phyloP scores from a whole-genome alignment of 2,113 vertebrate species.

The Parus major region DNA sequence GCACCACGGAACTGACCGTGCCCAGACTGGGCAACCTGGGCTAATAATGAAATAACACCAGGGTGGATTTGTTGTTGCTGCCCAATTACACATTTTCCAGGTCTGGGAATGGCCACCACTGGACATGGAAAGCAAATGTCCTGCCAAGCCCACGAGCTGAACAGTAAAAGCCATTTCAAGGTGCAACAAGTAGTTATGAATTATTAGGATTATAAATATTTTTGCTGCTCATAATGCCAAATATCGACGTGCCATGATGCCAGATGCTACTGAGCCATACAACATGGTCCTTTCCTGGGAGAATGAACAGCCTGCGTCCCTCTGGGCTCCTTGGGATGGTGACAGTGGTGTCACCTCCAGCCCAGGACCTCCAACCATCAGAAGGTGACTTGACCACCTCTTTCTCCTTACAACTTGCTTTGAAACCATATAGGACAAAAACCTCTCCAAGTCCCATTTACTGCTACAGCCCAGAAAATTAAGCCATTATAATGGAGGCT shows the following conservation, averaged over 20 bases:
- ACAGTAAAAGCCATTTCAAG: not conserved
- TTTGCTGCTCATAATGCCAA: not conserved
- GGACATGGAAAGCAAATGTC: not conserved
- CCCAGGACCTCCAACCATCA: not conserved
- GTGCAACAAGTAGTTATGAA: not conserved
- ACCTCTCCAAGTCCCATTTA: not conserved
- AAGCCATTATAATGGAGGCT: not conserved
- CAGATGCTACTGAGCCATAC: not conserved
- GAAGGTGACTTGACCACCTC: not conserved
- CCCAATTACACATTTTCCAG: not conserved
- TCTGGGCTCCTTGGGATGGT: not conserved
- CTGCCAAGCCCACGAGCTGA: not conserved
- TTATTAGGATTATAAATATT: not conserved
- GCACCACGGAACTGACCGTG: not conserved
- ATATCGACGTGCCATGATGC: fast-evolving
- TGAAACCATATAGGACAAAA: not conserved
- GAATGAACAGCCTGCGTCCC: not conserved
- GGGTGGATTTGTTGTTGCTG: not conserved
- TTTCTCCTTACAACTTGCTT: not conserved
- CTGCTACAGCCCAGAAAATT: not conserved
- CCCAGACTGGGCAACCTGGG: not conserved
- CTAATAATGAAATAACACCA: not conserved
- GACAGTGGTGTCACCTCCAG: not conserved
- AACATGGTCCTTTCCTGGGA: not conserved
- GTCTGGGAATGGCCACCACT: not conserved